Evolutionary conservation across 2,113 vertebrate genomes (phyloP).

Genomic region (Oenanthe oenanthe): DNA sequence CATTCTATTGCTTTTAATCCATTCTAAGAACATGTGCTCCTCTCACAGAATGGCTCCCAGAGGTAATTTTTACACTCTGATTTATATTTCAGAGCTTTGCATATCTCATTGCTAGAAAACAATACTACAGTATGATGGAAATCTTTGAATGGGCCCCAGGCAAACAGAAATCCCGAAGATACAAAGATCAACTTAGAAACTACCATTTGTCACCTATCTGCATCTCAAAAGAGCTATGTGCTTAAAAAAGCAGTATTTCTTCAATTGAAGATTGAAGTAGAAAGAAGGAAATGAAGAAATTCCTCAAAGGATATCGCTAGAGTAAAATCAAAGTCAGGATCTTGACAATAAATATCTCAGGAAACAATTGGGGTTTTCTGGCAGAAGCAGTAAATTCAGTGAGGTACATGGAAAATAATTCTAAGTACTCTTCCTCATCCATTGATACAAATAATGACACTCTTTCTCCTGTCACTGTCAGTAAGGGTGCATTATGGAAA

Average conservation of each 20-base stretch:
- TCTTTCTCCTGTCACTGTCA: conserved; percentile 10
- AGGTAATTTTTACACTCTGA: conserved; percentile 9
- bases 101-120: conserved; percentile 11
- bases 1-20: not conserved
- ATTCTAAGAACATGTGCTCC: not conserved
- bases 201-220: conserved; percentile 54
- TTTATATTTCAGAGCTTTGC: conserved; percentile 21
- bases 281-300: conserved; percentile 72
- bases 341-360: conserved; percentile 53
- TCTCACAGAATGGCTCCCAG: not conserved
- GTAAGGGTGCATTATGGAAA: conserved; percentile 3
- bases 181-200: conserved; percentile 37
- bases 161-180: conserved; percentile 43
- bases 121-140: conserved; percentile 36
- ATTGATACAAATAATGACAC: not conserved
- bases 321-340: conserved; percentile 63
- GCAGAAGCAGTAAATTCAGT: conserved; percentile 63
- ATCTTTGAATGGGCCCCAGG: conserved; percentile 25
- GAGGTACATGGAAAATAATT: conserved; percentile 33
- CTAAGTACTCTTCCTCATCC: not conserved
- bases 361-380: conserved; percentile 54
- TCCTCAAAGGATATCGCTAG: conserved; percentile 47
- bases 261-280: conserved; percentile 58
- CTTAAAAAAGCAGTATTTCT: conserved; percentile 63
- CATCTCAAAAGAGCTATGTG: conserved; percentile 61